A percentile compares a stretch with the other conserved stretches of the same genome.
phyloP scores from a whole-genome alignment of 2,113 vertebrate species.

The Antennarius striatus region DNA sequence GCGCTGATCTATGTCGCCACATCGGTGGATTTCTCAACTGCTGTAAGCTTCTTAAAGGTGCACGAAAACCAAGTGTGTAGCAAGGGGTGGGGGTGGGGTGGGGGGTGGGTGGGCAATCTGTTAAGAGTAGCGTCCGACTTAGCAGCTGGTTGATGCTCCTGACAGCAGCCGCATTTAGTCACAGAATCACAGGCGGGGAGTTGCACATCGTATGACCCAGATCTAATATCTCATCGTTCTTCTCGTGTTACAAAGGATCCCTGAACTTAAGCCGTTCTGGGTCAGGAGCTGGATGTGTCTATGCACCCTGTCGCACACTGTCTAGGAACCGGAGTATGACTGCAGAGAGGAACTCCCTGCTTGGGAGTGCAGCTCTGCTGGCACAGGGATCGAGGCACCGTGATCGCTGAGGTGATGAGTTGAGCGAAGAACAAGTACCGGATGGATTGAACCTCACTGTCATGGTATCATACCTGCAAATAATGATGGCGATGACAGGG shows the following conservation, averaged over 20 bases:
- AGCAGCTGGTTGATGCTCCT: background rate
- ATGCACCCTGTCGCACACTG: conserved; percentile 13
- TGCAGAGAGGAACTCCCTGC: conserved; percentile 60
- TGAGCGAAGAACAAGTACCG: conserved; percentile 15
- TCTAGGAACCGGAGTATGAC: conserved; percentile 46
- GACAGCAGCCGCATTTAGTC: background rate
- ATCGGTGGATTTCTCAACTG: conserved; percentile 9
- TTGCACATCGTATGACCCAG: background rate
- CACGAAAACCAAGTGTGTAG: background rate
- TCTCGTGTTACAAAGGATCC: conserved; percentile 8
- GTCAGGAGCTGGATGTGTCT: conserved; percentile 7
- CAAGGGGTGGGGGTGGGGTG: no score
- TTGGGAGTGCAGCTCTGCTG: conserved; percentile 64
- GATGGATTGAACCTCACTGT: conserved; percentile 18
- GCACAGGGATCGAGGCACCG: conserved; percentile 10
- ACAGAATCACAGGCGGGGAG: background rate
- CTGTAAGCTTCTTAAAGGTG: background rate
- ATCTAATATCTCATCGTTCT: conserved; percentile 11
- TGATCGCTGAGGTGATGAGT: conserved; percentile 22
- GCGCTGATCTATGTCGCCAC: conserved; percentile 40
- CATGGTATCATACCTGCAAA: background rate
- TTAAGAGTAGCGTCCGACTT: conserved; percentile 4
- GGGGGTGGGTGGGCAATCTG: no score
- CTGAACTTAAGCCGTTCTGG: background rate
- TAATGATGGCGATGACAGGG: no score